phyloP scores from a whole-genome alignment of 1,140 invertebrate genomes.

The Drosophila micromelanica region DNA sequence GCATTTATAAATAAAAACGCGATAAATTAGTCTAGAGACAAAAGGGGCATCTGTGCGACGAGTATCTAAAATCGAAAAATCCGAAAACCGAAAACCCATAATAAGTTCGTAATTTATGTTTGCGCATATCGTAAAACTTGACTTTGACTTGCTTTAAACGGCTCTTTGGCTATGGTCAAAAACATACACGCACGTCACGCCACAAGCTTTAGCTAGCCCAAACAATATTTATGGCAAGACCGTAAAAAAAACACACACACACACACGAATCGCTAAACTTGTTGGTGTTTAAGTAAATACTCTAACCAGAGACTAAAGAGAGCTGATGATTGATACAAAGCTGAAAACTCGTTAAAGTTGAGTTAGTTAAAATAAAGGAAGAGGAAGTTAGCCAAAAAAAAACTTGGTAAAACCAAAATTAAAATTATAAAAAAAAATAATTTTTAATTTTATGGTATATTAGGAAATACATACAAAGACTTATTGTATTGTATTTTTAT shows the following conservation, averaged over 20 bases:
- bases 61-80: slow-evolving; percentile 15
- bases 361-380: too few species aligned
- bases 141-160: slow-evolving; percentile 71
- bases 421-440: too few species aligned
- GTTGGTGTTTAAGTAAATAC: slow-evolving; percentile 7
- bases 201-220: slow-evolving; percentile 1
- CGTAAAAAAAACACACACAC: slow-evolving; percentile 1
- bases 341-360: not conserved
- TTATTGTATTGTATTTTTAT: too few species aligned
- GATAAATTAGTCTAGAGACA: slow-evolving; percentile 61
- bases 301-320: not conserved
- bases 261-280: slow-evolving; percentile 17
- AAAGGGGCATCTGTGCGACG: slow-evolving; percentile 9
- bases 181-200: slow-evolving; percentile 30
- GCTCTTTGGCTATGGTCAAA: slow-evolving; percentile 33
- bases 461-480: too few species aligned
- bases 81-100: slow-evolving; percentile 40
- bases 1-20: slow-evolving; percentile 77
- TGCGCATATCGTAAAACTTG: slow-evolving; percentile 63
- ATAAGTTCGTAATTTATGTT: slow-evolving; percentile 72
- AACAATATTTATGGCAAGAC: slow-evolving; percentile 40
- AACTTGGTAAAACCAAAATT: too few species aligned
- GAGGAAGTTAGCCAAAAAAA: too few species aligned
- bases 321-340: not conserved
- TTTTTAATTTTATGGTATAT: too few species aligned